Percentiles rank a stretch among this genome's conserved stretches.
Evolutionary conservation across 2,113 vertebrate species (phyloP).

Genomic region (Alouatta palliata): DNA sequence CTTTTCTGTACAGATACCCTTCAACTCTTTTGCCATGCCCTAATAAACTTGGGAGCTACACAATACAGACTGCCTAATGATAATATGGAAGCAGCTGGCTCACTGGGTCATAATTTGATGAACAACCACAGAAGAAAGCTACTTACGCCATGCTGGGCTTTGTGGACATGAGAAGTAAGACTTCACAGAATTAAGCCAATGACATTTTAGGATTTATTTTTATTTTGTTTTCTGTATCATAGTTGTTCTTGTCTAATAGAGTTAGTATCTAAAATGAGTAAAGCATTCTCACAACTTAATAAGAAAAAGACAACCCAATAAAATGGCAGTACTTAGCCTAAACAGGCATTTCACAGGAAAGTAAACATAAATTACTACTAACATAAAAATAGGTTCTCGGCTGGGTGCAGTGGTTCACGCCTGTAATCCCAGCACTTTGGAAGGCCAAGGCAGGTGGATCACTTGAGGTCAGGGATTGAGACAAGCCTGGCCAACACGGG

Average conservation of each 20-base stretch:
- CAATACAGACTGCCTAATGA: background rate
- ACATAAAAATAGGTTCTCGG: background rate
- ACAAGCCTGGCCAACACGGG: too few relatives aligned
- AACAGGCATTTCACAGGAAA: background rate
- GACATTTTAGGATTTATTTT: background rate
- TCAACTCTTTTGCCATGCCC: background rate
- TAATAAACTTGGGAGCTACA: background rate
- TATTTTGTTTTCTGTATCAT: background rate
- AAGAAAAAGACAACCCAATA: background rate
- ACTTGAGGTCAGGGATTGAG: too few relatives aligned
- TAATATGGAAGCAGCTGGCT: background rate
- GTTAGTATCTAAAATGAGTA: background rate
- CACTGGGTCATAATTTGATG: background rate
- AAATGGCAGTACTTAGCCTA: background rate
- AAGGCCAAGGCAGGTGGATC: too few relatives aligned
- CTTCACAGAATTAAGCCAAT: background rate
- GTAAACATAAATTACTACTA: background rate
- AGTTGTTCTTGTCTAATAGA: background rate
- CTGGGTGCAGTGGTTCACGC: too few relatives aligned
- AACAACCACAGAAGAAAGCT: background rate
- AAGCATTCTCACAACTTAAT: background rate
- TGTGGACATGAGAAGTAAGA: background rate
- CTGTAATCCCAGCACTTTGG: too few relatives aligned
- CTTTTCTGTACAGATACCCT: background rate
- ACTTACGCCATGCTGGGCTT: background rate